phyloP scores from a whole-genome alignment of 2,113 vertebrate genomes.

The Noctilio leporinus region DNA sequence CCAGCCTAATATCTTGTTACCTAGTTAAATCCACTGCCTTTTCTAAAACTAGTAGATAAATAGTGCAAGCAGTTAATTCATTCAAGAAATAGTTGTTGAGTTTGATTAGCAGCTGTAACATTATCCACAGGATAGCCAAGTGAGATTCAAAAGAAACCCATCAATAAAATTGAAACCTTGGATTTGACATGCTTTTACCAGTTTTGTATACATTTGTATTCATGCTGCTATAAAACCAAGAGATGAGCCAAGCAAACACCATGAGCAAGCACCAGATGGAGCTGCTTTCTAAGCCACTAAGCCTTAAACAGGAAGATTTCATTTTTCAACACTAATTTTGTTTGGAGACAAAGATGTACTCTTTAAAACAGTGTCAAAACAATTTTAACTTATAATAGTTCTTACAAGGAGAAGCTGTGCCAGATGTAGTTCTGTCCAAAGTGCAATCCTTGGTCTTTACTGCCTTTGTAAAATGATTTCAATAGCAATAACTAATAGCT shows the following conservation, averaged over 20 bases:
- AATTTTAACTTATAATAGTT: slow-evolving; percentile 48
- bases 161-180: background rate
- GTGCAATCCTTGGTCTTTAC: slow-evolving; percentile 34
- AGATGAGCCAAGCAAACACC: slow-evolving; percentile 29
- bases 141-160: background rate
- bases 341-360: slow-evolving; percentile 74
- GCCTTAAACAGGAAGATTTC: slow-evolving; percentile 26
- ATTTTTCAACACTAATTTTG: slow-evolving; percentile 70
- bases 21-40: background rate
- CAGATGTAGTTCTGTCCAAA: slow-evolving; percentile 30
- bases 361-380: slow-evolving; percentile 66
- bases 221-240: background rate
- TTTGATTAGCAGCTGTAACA: background rate
- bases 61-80: background rate
- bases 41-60: background rate
- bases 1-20: background rate
- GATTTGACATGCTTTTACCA: slow-evolving; percentile 39
- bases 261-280: slow-evolving; percentile 77
- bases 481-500: background rate
- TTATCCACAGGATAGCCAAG: background rate
- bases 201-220: background rate
- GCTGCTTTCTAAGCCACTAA: slow-evolving; percentile 76
- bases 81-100: background rate
- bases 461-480: slow-evolving; percentile 32
- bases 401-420: slow-evolving; percentile 47